Percentiles rank a stretch among this genome's conserved stretches.
These are phyloP conservation scores for Amyelois transitella DNA, from an alignment of 1,140 invertebrate genomes.

Conservation along the genomic window DNA sequence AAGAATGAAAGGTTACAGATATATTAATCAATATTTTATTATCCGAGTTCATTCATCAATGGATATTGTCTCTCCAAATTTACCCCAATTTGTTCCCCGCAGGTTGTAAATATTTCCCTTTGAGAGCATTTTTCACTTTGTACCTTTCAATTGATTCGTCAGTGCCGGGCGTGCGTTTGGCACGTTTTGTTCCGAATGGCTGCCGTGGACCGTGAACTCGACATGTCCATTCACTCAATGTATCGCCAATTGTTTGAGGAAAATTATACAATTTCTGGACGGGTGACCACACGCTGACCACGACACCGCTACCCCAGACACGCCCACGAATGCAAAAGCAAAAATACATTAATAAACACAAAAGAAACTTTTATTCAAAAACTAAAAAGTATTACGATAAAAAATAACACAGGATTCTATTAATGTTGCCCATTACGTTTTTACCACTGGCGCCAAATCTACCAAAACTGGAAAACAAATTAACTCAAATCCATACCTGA, in stretches of 20 bases:
- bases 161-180: slow-evolving; percentile 47
- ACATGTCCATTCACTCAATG: slow-evolving; percentile 42
- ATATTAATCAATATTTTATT: no score
- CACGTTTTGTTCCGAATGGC: slow-evolving; percentile 59
- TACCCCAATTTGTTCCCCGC: background rate
- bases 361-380: no score
- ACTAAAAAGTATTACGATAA: no score
- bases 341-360: background rate
- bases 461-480: slow-evolving; percentile 23
- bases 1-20: no score
- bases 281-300: slow-evolving; percentile 51
- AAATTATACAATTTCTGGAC: slow-evolving; percentile 66
- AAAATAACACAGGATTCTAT: background rate
- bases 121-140: slow-evolving; percentile 46
- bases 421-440: slow-evolving; percentile 9
- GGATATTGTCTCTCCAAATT: background rate
- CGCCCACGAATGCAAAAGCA: slow-evolving; percentile 1
- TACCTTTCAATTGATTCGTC: slow-evolving; percentile 43
- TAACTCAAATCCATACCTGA: slow-evolving; percentile 28
- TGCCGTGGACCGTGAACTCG: slow-evolving; percentile 43
- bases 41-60: no score
- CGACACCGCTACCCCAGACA: slow-evolving; percentile 19
- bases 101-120: slow-evolving; percentile 24
- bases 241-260: slow-evolving; percentile 39
- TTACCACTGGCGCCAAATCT: slow-evolving; percentile 35